phyloP scores from a whole-genome alignment of 92 coral and sea anemone genomes.

The Siderastrea siderea region DNA sequence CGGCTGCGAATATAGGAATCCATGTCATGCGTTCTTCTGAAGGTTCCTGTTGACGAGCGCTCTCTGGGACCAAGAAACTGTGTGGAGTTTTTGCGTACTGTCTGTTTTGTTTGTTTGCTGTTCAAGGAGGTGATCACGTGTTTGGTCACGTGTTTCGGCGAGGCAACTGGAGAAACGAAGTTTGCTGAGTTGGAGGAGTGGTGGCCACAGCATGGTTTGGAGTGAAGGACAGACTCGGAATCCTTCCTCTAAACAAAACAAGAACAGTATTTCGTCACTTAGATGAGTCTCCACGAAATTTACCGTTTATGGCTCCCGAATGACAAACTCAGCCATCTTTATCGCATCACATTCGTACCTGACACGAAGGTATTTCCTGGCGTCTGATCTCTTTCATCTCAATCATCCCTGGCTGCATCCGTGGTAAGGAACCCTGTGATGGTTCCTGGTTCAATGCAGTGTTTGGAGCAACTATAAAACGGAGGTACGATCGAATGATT shows the following conservation, averaged over 20 bases:
- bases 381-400: slow-evolving; percentile 6
- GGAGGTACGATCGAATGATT: too few species aligned
- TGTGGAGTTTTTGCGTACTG: neutral
- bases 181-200: neutral
- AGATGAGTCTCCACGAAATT: too few species aligned
- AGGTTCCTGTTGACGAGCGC: neutral
- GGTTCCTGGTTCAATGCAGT: neutral
- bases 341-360: neutral
- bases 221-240: neutral
- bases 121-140: too few species aligned
- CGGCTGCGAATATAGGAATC: neutral
- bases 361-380: neutral
- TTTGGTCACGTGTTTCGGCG: neutral
- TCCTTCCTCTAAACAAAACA: neutral
- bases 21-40: neutral
- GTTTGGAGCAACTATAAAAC: neutral
- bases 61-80: neutral
- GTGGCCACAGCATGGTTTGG: neutral
- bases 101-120: too few species aligned
- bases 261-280: neutral
- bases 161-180: neutral
- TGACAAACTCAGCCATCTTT: too few species aligned
- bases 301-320: too few species aligned
- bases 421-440: neutral
- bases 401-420: slow-evolving; percentile 3